Evolutionary conservation across 1,140 invertebrate species (phyloP), one percentile per base, ranked within the genome.

Genomic region (Halyomorpha halys): DNA sequence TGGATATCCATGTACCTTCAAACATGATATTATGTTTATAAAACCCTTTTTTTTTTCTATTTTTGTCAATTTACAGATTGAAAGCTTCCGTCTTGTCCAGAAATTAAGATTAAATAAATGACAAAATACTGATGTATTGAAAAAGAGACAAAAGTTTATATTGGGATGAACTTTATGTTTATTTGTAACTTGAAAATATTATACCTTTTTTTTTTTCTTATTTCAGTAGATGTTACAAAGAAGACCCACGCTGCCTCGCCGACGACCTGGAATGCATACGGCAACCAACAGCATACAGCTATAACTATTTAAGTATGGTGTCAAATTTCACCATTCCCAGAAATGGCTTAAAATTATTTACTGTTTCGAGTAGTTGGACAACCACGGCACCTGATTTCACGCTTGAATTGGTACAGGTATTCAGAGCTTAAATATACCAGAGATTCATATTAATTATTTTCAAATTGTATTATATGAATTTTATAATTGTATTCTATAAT

Each of bases 211-310:
- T 4, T 4, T 18, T 3, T 8, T 49, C 5, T 1, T 49, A 21
- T 49, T 49, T 19, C 16, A 49, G 47, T 18, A 2, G 47, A 2
- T 49, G 47, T 18, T 18, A 19, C n/a, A 49, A 21, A 49, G 19
- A 49, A 18, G 19, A 49, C 16, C 47, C 19, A 8, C 47, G 47
- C n/a, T 49, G 47, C 47, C 6, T 18, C 6, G 6, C 11, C n/a
- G 47, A 49, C n/a, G 47, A 49, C 19, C 3, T 49, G 1, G 47
- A 49, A 49, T 49, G 47, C 19, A 49, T 8, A n/a, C n/a, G 14
- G n/a, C 47, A 49, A 21, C 47, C 47, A 49, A 9, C 47, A 18
- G n/a, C 47, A 49, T 49, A 49, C 47, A 49, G n/a, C 14, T 49
- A 49, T 18, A 21, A 49, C n/a, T 49, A 18, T n/a, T 19, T 49